These are phyloP conservation scores for Odontamblyopus rebecca DNA, from an alignment of 2,797 vertebrate species.

Conservation along the genomic window DNA sequence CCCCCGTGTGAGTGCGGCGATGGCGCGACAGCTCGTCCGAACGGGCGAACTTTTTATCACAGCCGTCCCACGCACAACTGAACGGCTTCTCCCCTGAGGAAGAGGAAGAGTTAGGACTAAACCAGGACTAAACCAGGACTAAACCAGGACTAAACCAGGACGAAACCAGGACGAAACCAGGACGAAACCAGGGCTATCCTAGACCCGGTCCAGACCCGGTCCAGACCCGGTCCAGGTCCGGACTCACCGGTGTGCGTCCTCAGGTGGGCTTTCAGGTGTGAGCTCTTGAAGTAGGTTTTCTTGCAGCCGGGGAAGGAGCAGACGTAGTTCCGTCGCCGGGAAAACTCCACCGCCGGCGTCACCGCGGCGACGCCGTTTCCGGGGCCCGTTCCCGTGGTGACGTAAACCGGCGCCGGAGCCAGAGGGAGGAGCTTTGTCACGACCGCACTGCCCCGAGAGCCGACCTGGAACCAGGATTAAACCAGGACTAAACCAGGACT, in stretches of 20 bases:
- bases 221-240: not conserved
- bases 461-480: constrained; percentile 31
- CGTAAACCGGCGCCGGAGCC: constrained; percentile 89
- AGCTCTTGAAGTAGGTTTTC: constrained; percentile 99
- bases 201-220: not conserved
- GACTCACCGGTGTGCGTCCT: constrained; percentile 92
- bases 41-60: constrained; percentile 94
- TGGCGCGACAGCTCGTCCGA: constrained; percentile 97
- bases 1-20: constrained; percentile 93
- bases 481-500: not conserved
- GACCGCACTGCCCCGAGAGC: constrained; percentile 26
- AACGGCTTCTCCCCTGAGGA: constrained; percentile 94
- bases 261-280: constrained; percentile 96
- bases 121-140: not conserved
- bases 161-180: not conserved
- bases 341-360: constrained; percentile 83
- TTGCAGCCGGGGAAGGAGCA: constrained; percentile 92
- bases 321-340: constrained; percentile 89
- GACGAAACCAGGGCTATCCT: no score
- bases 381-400: constrained; percentile 71
- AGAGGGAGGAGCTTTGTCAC: constrained; percentile 90
- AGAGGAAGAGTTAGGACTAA: not conserved
- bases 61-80: constrained; percentile 94
- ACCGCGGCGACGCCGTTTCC: not conserved
- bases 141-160: not conserved